These are phyloP conservation scores for Pemphigus obesinymphae DNA, from an alignment of 1,140 invertebrate species.

Conservation along the genomic window DNA sequence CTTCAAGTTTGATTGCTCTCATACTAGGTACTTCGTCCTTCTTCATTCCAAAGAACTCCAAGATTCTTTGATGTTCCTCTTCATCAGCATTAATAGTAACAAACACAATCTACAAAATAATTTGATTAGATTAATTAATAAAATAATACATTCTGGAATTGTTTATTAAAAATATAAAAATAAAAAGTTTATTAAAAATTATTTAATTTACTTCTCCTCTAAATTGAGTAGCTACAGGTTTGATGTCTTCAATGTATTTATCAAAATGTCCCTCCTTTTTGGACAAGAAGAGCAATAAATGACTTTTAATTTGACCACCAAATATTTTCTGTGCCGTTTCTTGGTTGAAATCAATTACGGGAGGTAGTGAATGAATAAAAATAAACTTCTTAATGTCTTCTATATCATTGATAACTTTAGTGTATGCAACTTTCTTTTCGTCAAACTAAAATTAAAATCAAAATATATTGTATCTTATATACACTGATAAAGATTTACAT, in stretches of 20 bases:
- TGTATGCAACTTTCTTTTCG: slow-evolving; percentile 77
- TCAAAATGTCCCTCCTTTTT: slow-evolving; percentile 81
- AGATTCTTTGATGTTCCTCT: slow-evolving; percentile 91
- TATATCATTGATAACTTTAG: slow-evolving; percentile 63
- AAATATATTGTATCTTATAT: slow-evolving; percentile 42
- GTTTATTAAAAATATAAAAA: no score
- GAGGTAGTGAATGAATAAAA: slow-evolving; percentile 75
- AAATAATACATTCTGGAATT: no score
- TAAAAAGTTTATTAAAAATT: not conserved
- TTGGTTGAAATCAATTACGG: slow-evolving; percentile 96
- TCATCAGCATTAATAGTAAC: slow-evolving; percentile 93
- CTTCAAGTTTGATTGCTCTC: slow-evolving; percentile 88
- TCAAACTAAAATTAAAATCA: slow-evolving; percentile 72
- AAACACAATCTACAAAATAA: slow-evolving; percentile 66
- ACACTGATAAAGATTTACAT: not conserved
- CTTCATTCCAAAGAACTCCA: slow-evolving; percentile 99
- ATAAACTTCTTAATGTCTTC: slow-evolving; percentile 79
- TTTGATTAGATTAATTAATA: slow-evolving; percentile 32
- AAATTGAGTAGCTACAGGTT: slow-evolving; percentile 80
- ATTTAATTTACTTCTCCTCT: slow-evolving; percentile 69
- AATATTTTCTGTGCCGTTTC: slow-evolving; percentile 97
- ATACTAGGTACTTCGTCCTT: slow-evolving; percentile 86
- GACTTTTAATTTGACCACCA: slow-evolving; percentile 93
- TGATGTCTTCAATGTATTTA: slow-evolving; percentile 67
- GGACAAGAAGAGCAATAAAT: slow-evolving; percentile 90